These are phyloP conservation scores for Oegoconia quadripuncta DNA, from an alignment of 2,888 invertebrate species.

Conservation along the genomic window DNA sequence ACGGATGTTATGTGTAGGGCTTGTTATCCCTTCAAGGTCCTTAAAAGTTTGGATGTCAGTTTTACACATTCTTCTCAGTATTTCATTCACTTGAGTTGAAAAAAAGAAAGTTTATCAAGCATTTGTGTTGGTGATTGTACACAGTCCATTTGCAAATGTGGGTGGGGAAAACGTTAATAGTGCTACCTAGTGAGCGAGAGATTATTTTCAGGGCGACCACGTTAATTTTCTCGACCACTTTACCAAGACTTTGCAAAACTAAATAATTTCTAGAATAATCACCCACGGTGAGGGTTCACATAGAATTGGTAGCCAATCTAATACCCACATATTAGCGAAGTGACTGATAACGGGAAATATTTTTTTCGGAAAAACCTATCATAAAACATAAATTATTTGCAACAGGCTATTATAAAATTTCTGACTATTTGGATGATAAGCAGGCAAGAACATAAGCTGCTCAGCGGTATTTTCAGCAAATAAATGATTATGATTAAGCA, in stretches of 20 bases:
- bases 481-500: too few relatives aligned
- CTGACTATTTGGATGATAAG: neutral
- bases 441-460: neutral
- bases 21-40: too few relatives aligned
- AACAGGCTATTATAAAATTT: too few relatives aligned
- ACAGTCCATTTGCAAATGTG: conserved; percentile 18
- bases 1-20: too few relatives aligned
- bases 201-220: conserved; percentile 42
- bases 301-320: neutral
- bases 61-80: too few relatives aligned
- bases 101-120: too few relatives aligned
- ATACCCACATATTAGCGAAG: neutral
- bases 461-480: too few relatives aligned
- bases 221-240: conserved; percentile 36
- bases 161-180: conserved; percentile 36
- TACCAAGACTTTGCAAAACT: conserved; percentile 20
- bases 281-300: neutral
- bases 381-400: too few relatives aligned
- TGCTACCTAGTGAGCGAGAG: conserved; percentile 40
- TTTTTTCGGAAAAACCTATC: conserved; percentile 2
- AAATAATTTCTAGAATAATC: neutral
- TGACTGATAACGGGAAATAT: conserved; percentile 1
- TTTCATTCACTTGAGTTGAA: too few relatives aligned
- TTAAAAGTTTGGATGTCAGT: too few relatives aligned
- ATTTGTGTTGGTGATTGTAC: too few relatives aligned